Evolutionary conservation across 2,113 vertebrate genomes (phyloP), one percentile per base, ranked within the genome.

Genomic region (Pavo muticus): DNA sequence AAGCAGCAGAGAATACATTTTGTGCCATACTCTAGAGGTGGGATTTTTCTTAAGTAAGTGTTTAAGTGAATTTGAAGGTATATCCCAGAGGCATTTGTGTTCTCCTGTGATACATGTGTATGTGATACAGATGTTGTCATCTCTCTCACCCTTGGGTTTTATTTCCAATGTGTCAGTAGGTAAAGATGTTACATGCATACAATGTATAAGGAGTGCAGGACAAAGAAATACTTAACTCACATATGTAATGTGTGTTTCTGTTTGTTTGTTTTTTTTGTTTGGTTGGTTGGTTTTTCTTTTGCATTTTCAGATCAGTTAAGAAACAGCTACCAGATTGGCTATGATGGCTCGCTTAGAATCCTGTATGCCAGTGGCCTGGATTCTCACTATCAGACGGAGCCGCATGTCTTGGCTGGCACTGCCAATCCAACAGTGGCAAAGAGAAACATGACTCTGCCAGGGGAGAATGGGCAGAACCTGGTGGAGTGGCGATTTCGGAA

Each of bases 401-500:
- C 99, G 0, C 99, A 99, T 1, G 98, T 99, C 81, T 96, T 99
- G 97, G 98, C 99, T 18, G 99, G 99, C 56, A 98, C 99, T 0
- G 99, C 99, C 76, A 99, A 99, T 86, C 99, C 99, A 1, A 99
- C 98, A 0, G 98, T 99, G 59, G 99, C 99, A 90, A 98, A 99
- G 73, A 98, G 99, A 88, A 99, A 99, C 96, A 99, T 99, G 98
- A 99, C 99, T 18, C 97, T 99, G 20, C 99, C 99, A 0, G 99
- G 99, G 12, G 99, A 99, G 82, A 99, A 99, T 0, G 99, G 99
- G 48, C 99, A 99, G 84, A 99, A 99, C 93, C 91, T 99, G 97
- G 99, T 99, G 42, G 99, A 99, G 74, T 99, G 99, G 99, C 98
- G 99, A 45, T 99, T 99, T 97, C 98, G 99, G 27, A 99, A 99